Evolutionary conservation across 1,140 invertebrate genomes (phyloP), one percentile per base, ranked within the genome.

Genomic region (Scaptomyza hsui): DNA sequence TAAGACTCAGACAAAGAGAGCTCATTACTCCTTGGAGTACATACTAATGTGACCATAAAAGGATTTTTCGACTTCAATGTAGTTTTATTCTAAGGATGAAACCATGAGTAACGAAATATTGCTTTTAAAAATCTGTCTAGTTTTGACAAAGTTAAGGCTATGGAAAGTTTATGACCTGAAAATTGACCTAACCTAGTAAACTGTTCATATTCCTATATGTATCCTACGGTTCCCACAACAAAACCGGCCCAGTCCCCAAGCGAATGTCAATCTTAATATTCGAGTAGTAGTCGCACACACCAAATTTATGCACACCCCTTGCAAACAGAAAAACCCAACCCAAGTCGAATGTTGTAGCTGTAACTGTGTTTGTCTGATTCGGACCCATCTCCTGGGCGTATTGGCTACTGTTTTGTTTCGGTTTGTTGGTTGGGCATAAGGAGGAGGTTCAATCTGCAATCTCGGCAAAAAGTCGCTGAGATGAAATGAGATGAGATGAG

Each of bases 281-380:
- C 26, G 41, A 56, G 21, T 47, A 26, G 35, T n/a, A 65, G 51
- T 75, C 39, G 19, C 60, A 13, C 44, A 32, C 41, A 41, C 53
- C 32, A 44, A 83, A 83, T 75, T 83, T 83, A 82, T 82, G 65
- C 75, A 82, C 79, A 56, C 79, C 79, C 75, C 47, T 19, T 44
- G 53, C 16, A 42, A 55, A 53, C 41, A 52, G 16, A 15, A 42
- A 49, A 53, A 47, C 24, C 41, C 39, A 77, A 49, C 75, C 72
- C 61, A 60, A 72, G 70, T 60, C 71, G 45, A 35, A 26, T 57
- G n/a, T 39, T 47, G 16, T 44, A 61, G n/a, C 15, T 42, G 24
- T 18, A 62, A 52, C 39, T 21, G 51, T n/a, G 47, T 21, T 15
- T 15, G 21, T 37, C 76, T 51, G 57, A 60, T 47, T 13, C 44